phyloP scores from a whole-genome alignment of 2,113 vertebrate species.

The Heterochromis multidens region DNA sequence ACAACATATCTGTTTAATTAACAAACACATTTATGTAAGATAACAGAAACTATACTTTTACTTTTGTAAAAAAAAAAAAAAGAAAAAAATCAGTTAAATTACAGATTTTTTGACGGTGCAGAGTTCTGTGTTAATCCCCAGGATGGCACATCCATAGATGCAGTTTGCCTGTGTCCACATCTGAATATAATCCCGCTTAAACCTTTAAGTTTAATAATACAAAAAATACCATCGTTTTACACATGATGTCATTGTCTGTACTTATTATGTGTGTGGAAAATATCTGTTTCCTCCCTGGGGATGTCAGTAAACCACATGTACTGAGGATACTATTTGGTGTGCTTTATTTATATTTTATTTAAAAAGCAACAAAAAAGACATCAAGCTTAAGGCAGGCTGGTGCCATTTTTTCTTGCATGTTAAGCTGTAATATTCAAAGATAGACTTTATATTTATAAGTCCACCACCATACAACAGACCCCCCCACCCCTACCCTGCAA shows the following conservation, averaged over 20 bases:
- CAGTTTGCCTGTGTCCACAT: neutral
- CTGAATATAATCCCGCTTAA: neutral
- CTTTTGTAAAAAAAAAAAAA: no score
- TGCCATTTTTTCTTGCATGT: conserved; percentile 13
- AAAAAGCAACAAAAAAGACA: neutral
- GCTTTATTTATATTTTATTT: neutral
- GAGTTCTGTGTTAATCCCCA: no score
- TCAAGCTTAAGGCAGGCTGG: neutral
- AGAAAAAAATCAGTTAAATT: no score
- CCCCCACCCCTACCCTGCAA: neutral
- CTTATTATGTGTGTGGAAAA: neutral
- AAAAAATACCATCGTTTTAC: neutral
- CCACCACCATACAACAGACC: neutral
- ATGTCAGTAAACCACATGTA: neutral
- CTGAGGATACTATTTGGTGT: neutral
- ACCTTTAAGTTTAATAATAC: neutral
- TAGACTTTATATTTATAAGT: conserved; percentile 38
- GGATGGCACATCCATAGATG: no score
- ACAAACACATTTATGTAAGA: no score
- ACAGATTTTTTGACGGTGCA: no score
- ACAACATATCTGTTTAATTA: no score
- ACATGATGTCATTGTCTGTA: neutral
- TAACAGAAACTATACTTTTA: no score
- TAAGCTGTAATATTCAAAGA: conserved; percentile 28
- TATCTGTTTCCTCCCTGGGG: neutral